phyloP scores from a whole-genome alignment of 2,113 vertebrate genomes.

The Brachyhypopomus occidentalis region DNA sequence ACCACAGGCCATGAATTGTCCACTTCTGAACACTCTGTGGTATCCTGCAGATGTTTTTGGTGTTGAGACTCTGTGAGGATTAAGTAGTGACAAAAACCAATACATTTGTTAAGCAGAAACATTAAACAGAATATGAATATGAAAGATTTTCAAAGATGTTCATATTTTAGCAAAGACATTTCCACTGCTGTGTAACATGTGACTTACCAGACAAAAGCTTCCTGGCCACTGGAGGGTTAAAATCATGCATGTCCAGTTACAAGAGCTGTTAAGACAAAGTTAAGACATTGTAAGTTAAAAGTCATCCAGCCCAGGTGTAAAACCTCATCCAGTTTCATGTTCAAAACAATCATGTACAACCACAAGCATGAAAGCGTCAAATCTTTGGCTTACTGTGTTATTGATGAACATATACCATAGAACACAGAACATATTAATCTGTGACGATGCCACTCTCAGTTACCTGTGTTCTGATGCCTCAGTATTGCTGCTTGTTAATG shows the following conservation, averaged over 20 bases:
- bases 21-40: conserved; percentile 63
- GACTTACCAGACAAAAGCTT: conserved; percentile 72
- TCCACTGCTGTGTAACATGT: not conserved
- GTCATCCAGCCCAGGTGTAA: too few relatives aligned
- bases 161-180: not conserved
- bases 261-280: conserved; percentile 47
- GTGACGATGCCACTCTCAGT: too few relatives aligned
- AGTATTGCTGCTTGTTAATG: too few relatives aligned
- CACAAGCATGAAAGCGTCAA: too few relatives aligned
- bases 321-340: too few relatives aligned
- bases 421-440: too few relatives aligned
- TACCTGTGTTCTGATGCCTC: too few relatives aligned
- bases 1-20: conserved; percentile 78
- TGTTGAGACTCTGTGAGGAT: conserved; percentile 55
- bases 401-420: too few relatives aligned
- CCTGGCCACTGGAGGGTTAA: conserved; percentile 75
- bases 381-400: too few relatives aligned
- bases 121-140: too few relatives aligned
- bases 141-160: too few relatives aligned
- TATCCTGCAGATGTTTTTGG: conserved; percentile 59
- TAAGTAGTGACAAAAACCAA: not conserved
- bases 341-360: too few relatives aligned
- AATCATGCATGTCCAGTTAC: conserved; percentile 68
- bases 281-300: not conserved
- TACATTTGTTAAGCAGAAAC: not conserved